Conservation (phyloP, 2,888 invertebrate genomes). For the Pandemis heparana region DNA sequence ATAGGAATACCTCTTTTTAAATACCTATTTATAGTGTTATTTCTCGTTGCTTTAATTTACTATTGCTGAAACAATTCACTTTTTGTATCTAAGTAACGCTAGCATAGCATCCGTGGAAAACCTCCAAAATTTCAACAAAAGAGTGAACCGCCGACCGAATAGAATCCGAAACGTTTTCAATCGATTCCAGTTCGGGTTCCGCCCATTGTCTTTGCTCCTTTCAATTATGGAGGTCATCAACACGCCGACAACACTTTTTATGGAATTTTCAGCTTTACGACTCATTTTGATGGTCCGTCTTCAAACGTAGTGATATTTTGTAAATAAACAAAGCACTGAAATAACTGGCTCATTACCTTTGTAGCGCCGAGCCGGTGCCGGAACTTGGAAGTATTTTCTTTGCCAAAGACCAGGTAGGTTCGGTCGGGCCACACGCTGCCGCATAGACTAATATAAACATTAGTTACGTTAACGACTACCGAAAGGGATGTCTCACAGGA, state of each 20-base stretch:
- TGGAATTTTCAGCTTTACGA: conserved; percentile 84
- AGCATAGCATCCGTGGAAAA: conserved; percentile 7
- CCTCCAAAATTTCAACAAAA: conserved; percentile 12
- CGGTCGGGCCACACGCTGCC: conserved; percentile 41
- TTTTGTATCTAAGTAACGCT: background rate
- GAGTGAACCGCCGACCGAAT: conserved; percentile 15
- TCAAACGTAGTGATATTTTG: conserved; percentile 86
- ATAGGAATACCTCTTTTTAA: too few species aligned
- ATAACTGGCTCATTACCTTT: conserved; percentile 84
- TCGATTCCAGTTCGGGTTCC: conserved; percentile 64
- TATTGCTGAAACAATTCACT: background rate
- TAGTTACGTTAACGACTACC: conserved; percentile 1
- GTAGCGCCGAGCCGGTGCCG: conserved; percentile 73
- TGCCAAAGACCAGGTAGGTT: conserved; percentile 45
- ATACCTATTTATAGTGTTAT: too few species aligned
- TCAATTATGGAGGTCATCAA: conserved; percentile 84
- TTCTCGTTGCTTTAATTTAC: too few species aligned
- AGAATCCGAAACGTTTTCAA: conserved; percentile 31
- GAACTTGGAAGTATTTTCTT: conserved; percentile 69
- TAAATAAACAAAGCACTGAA: conserved; percentile 85
- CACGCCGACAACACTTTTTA: conserved; percentile 78
- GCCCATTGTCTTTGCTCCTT: conserved; percentile 81
- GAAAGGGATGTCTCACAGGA: conserved; percentile 33
- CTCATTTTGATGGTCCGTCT: conserved; percentile 85
- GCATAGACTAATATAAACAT: conserved; percentile 34